Percentiles rank a stretch among this genome's conserved stretches.
Conservation (phyloP, 2,888 invertebrate genomes). For the Chaetoderma sp. region DNA sequence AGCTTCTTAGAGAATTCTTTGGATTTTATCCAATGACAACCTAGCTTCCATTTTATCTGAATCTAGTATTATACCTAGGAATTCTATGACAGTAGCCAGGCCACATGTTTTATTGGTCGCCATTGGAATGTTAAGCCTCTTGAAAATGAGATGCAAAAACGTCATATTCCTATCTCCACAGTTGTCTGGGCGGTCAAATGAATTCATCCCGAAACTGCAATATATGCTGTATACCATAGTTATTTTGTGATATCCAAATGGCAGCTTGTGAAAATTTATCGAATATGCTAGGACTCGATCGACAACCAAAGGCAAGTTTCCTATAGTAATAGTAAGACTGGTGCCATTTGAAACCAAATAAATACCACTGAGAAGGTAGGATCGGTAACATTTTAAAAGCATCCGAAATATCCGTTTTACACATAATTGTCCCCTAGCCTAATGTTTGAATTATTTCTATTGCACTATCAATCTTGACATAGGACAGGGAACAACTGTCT, state of each 20-base stretch:
- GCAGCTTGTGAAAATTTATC: conserved; percentile 13
- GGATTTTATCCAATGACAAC: conserved; percentile 21
- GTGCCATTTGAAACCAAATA: conserved; percentile 15
- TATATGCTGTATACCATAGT: conserved; percentile 5
- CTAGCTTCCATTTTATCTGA: conserved; percentile 24
- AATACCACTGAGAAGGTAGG: background rate
- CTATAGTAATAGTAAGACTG: conserved; percentile 13
- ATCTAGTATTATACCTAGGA: conserved; percentile 30
- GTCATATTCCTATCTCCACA: too few species aligned
- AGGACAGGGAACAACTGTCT: conserved; percentile 24
- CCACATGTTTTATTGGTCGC: conserved; percentile 27
- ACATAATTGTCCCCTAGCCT: conserved; percentile 18
- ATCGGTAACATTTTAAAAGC: conserved; percentile 11
- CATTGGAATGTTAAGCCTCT: conserved; percentile 20
- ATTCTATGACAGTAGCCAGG: conserved; percentile 27
- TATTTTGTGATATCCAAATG: conserved; percentile 16
- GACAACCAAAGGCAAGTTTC: conserved; percentile 17
- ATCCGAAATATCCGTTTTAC: conserved; percentile 33
- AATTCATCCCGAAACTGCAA: conserved; percentile 26
- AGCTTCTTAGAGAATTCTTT: too few species aligned
- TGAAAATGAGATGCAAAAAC: conserved; percentile 6
- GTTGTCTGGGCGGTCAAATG: too few species aligned
- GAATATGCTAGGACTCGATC: conserved; percentile 16
- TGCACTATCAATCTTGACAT: conserved; percentile 37
- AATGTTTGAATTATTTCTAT: conserved; percentile 20